A percentile compares a stretch with the other conserved stretches of the same genome.
These are phyloP conservation scores for Ricordea florida DNA, from an alignment of 92 coral and sea anemone species.

Conservation along the genomic window DNA sequence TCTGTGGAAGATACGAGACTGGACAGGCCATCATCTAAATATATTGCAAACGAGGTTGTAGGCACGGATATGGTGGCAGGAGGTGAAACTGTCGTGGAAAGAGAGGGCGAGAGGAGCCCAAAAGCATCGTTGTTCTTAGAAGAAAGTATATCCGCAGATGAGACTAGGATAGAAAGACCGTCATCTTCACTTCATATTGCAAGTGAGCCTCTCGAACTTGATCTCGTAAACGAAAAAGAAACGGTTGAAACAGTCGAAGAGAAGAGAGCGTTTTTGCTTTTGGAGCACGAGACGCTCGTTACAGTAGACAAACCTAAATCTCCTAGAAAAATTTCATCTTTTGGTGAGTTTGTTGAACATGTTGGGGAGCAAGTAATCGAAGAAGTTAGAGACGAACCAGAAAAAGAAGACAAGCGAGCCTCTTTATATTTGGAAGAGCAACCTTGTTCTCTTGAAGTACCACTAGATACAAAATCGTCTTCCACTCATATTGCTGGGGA, in stretches of 20 bases:
- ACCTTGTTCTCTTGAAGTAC: neutral
- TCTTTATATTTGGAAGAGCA: conserved; percentile 10
- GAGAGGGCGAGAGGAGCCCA: neutral
- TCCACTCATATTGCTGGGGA: conserved; percentile 26
- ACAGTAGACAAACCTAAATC: neutral
- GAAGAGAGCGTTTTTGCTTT: neutral
- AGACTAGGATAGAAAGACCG: neutral
- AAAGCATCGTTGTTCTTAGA: conserved; percentile 15
- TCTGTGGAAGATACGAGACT: neutral
- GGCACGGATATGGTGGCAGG: no score
- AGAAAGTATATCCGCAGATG: neutral
- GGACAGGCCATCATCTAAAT: conserved; percentile 6
- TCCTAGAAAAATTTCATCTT: neutral
- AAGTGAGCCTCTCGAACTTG: no score
- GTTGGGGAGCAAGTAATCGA: neutral
- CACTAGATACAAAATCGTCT: neutral
- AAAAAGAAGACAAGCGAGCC: neutral
- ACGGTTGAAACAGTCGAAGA: neutral
- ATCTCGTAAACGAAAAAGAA: no score
- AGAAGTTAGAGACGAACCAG: neutral
- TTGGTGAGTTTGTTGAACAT: neutral
- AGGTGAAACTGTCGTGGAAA: neutral
- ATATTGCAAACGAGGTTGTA: conserved; percentile 4
- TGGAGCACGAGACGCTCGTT: neutral
- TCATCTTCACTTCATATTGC: conserved; percentile 24